These are phyloP conservation scores for Martes martes DNA, from an alignment of 2,113 vertebrate genomes.

Conservation along the genomic window DNA sequence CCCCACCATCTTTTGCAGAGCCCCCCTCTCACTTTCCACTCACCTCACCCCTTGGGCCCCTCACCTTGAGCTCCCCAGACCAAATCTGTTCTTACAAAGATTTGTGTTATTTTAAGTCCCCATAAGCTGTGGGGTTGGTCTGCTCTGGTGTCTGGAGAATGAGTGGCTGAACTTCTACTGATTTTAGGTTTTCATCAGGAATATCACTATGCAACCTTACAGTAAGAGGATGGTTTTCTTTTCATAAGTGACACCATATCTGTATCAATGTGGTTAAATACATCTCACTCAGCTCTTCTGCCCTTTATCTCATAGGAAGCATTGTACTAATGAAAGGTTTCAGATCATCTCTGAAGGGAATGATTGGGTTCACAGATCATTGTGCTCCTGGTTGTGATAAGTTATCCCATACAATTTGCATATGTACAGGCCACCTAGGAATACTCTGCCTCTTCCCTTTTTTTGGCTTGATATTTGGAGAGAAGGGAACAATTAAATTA, in stretches of 20 bases:
- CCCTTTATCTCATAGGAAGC: not conserved
- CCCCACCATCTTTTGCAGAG: not conserved
- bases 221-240: not conserved
- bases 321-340: not conserved
- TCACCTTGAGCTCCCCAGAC: not conserved
- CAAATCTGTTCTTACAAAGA: not conserved
- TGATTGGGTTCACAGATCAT: not conserved
- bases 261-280: not conserved
- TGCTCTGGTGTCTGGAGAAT: not conserved
- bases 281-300: not conserved
- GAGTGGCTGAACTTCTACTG: not conserved
- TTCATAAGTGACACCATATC: not conserved
- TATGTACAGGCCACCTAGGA: conserved; percentile 24
- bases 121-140: not conserved
- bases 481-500: not conserved
- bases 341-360: conserved; percentile 23
- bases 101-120: not conserved
- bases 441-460: not conserved
- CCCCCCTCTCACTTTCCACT: too few species aligned
- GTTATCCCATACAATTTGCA: not conserved
- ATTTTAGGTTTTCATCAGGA: not conserved
- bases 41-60: accelerated
- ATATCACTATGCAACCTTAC: not conserved
- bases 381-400: not conserved
- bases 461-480: conserved; percentile 48